A percentile compares a stretch with the other conserved stretches of the same genome.
Conservation (phyloP, 2,888 invertebrate genomes). For the Volucella bombylans region DNA sequence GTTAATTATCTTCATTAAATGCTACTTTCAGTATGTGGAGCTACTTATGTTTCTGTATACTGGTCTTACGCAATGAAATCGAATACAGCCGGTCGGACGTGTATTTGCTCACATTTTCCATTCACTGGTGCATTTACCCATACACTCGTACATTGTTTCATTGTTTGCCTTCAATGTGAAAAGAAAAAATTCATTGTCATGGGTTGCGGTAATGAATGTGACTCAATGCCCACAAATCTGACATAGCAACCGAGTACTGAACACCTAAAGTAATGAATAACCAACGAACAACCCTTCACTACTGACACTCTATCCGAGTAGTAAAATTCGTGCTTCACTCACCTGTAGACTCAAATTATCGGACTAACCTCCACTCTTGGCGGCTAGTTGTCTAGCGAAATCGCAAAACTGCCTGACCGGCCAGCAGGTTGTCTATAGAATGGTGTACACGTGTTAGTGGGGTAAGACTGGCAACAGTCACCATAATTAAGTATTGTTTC, state of each 20-base stretch:
- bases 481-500: constrained; percentile 19
- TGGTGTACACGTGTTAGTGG: not conserved
- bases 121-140: constrained; percentile 19
- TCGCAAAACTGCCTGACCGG: constrained; percentile 39
- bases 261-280: constrained; percentile 31
- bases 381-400: constrained; percentile 61
- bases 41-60: too few relatives aligned
- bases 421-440: constrained; percentile 29
- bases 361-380: constrained; percentile 35
- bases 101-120: constrained; percentile 50
- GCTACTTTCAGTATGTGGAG: too few relatives aligned
- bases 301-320: constrained; percentile 26
- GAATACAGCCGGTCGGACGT: constrained; percentile 51
- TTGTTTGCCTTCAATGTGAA: constrained; percentile 47
- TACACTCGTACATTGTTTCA: constrained; percentile 36
- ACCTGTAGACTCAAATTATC: constrained; percentile 58
- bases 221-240: constrained; percentile 55
- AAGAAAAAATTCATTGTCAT: constrained; percentile 61
- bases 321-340: constrained; percentile 15
- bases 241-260: constrained; percentile 50
- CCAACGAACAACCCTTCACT: constrained; percentile 54
- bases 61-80: constrained; percentile 52
- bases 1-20: too few relatives aligned
- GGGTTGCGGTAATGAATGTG: constrained; percentile 62
- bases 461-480: not conserved